Conservation (phyloP, 2,888 invertebrate species). For the Phania funesta region DNA sequence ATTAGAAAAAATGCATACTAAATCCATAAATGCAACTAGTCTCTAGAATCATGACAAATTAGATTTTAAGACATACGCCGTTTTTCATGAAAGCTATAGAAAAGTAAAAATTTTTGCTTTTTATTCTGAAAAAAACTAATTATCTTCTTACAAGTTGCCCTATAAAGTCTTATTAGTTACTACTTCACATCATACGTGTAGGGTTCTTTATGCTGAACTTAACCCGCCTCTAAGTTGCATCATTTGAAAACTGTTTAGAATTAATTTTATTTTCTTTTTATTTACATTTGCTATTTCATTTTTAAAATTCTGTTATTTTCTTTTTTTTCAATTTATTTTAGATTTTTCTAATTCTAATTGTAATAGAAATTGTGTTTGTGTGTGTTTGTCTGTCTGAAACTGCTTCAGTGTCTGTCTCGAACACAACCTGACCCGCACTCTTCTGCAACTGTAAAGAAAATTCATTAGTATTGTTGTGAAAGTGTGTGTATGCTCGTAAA, state of each 20-base stretch:
- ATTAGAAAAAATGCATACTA: too few species aligned
- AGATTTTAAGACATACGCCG: too few species aligned
- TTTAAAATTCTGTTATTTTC: constrained; percentile 24
- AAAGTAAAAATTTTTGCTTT: too few species aligned
- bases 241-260: background rate
- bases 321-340: constrained; percentile 29
- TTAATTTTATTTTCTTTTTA: constrained; percentile 35
- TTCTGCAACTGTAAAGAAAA: background rate
- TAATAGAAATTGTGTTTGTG: constrained; percentile 22
- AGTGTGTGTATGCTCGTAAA: background rate
- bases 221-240: background rate
- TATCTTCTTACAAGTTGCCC: too few species aligned
- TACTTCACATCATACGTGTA: too few species aligned
- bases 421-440: background rate
- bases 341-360: constrained; percentile 46
- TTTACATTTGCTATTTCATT: constrained; percentile 40
- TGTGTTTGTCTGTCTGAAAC: constrained; percentile 13
- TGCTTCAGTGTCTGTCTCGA: background rate
- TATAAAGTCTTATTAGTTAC: too few species aligned
- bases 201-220: too few species aligned
- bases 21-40: too few species aligned
- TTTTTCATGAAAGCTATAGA: too few species aligned
- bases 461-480: constrained; percentile 9
- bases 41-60: too few species aligned
- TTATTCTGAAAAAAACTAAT: too few species aligned